Evolutionary conservation across 2,797 vertebrate genomes (phyloP).

Genomic region (Tapera naevia): DNA sequence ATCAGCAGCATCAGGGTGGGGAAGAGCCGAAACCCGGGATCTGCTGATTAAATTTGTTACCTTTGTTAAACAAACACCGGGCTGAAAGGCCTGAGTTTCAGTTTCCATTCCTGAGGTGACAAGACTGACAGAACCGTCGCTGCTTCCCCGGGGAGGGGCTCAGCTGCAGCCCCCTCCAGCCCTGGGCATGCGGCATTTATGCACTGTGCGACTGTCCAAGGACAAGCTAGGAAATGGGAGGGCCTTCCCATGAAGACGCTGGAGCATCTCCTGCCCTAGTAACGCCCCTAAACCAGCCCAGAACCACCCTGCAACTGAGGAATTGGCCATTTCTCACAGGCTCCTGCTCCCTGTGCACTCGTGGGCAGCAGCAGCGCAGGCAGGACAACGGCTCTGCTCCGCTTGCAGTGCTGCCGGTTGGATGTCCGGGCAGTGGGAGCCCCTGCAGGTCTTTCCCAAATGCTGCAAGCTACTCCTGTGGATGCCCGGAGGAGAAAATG

Average conservation of each 20-base stretch:
- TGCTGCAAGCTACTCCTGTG: background rate
- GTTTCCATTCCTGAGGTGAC: background rate
- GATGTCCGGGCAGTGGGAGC: background rate
- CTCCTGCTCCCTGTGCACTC: background rate
- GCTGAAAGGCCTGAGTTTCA: background rate
- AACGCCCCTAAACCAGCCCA: background rate
- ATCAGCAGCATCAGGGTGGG: background rate
- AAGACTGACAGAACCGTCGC: background rate
- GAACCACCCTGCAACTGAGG: background rate
- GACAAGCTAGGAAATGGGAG: background rate
- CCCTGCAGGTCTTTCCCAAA: background rate
- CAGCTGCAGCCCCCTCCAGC: background rate
- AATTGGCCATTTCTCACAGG: background rate
- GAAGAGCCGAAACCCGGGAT: background rate
- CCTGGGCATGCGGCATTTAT: background rate
- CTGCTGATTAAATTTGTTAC: background rate
- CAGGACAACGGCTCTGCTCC: background rate
- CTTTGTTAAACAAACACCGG: background rate
- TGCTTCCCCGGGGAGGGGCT: accelerated
- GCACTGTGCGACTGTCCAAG: accelerated
- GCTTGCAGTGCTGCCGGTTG: accelerated
- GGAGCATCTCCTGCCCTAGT: background rate
- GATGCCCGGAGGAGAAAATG: background rate
- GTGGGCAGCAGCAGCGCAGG: background rate
- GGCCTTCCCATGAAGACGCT: background rate